Conservation (phyloP, 2,888 invertebrate species). For the Watsonalla binaria region DNA sequence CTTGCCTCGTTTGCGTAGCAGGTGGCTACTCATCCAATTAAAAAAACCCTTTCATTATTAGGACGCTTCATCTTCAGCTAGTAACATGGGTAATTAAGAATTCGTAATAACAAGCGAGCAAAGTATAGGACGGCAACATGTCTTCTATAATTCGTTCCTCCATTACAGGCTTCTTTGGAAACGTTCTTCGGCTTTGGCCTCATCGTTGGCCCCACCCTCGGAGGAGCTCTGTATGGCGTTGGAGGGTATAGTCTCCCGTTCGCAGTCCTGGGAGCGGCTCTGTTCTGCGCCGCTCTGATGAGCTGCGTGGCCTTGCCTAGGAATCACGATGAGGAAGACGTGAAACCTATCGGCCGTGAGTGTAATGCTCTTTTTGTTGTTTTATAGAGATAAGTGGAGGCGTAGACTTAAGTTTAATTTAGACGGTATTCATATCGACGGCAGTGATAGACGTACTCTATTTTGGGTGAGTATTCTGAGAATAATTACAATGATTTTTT, state of each 20-base stretch:
- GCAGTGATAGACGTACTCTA: no score
- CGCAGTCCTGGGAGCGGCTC: conserved; percentile 85
- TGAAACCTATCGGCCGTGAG: conserved; percentile 81
- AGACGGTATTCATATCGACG: no score
- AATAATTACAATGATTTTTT: no score
- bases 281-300: conserved; percentile 86
- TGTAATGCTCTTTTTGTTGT: conserved; percentile 14
- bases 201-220: conserved; percentile 94
- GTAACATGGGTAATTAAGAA: no score
- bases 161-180: conserved; percentile 84
- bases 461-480: no score
- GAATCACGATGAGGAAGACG: conserved; percentile 76
- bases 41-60: no score
- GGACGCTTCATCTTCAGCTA: no score
- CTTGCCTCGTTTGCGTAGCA: no score
- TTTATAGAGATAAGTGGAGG: background rate
- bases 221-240: conserved; percentile 88
- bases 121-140: no score
- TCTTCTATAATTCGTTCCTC: background rate
- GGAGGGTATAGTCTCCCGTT: conserved; percentile 91
- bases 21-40: no score
- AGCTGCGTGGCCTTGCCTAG: conserved; percentile 85
- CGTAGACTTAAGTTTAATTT: no score
- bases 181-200: conserved; percentile 93
- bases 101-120: no score